Evolutionary conservation across 2,797 vertebrate species (phyloP).

Genomic region (Hylomyscus alleni): DNA sequence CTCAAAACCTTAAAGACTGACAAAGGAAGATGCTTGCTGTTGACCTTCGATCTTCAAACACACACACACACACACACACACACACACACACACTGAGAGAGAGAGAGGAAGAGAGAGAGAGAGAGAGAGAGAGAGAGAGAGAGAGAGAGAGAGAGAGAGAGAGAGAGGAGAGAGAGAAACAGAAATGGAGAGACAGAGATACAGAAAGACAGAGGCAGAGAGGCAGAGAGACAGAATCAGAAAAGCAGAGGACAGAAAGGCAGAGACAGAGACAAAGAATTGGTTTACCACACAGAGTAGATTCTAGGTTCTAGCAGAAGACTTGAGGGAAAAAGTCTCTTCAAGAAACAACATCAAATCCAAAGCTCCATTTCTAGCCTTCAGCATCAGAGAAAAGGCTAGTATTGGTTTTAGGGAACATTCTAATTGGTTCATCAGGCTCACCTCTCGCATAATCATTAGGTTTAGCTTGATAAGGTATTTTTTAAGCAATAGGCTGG

Average conservation of each 20-base stretch:
- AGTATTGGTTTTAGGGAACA: background rate
- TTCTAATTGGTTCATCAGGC: background rate
- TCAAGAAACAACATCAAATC: background rate
- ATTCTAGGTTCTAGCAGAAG: background rate
- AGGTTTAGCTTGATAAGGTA: background rate
- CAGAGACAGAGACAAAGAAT: background rate
- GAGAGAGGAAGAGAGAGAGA: background rate
- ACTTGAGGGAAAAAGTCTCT: background rate
- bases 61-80: background rate
- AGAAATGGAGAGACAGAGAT: background rate
- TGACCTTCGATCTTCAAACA: background rate
- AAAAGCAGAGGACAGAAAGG: background rate
- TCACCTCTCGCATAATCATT: background rate
- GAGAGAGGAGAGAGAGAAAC: background rate
- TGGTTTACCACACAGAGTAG: background rate
- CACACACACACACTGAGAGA: background rate
- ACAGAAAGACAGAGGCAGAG: fast-evolving
- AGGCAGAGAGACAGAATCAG: background rate
- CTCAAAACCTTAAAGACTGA: background rate
- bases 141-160: background rate
- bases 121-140: background rate
- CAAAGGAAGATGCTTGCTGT: background rate
- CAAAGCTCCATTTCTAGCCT: background rate
- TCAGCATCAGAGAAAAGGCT: conserved; percentile 6
- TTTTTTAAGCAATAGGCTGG: background rate